Evolutionary conservation across 2,113 vertebrate species (phyloP), one percentile per base, ranked within the genome.

Genomic region (Neopipo cinnamomea): DNA sequence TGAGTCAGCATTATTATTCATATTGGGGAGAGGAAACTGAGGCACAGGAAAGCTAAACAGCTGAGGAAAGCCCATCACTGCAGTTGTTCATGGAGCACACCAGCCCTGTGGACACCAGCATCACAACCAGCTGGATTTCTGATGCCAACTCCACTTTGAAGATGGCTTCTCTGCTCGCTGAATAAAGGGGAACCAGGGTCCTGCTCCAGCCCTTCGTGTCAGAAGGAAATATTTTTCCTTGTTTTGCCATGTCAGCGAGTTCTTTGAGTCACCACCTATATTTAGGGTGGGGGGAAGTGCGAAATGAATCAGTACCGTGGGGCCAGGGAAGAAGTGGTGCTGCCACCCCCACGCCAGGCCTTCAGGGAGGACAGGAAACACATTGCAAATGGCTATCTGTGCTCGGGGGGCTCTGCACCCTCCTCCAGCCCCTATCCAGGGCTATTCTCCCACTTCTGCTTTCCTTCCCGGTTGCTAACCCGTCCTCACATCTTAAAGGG

Each of bases 261-360:
- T 95, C 89, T 94, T 94, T 96, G 95, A 96, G 74, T 94, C 89
- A 92, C 74, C 52, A 52, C 87, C 94, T 96, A 97, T 97, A 98
- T 98, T 96, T 96, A 98, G 91, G 96, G 95, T 76, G 82, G 95
- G 94, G 97, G 97, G 98, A 98, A 98, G 98, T 97, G 97, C 97
- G 96, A 95, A 94, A 97, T 97, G 97, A 97, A 96, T 96, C 96
- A 97, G 85, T 58, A 81, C 39, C 5, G 37, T 0, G 3, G 44
- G 84, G 73, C 24, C 87, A 27, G 91, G 73, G 95, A 71, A 95
- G 95, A 84, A 97, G 85, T 15, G 5, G 93, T 81, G 35, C 73
- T 11, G 73, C 94, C 70, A 28, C 95, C 82, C 90, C 80, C 61
- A 89, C 5, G 0, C 37, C 96, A 59, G 71, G 62, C 83, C 91